A percentile compares a stretch with the other conserved stretches of the same genome.
Evolutionary conservation across 2,113 vertebrate species (phyloP).

Genomic region (Machaerirhynchus nigripectus): DNA sequence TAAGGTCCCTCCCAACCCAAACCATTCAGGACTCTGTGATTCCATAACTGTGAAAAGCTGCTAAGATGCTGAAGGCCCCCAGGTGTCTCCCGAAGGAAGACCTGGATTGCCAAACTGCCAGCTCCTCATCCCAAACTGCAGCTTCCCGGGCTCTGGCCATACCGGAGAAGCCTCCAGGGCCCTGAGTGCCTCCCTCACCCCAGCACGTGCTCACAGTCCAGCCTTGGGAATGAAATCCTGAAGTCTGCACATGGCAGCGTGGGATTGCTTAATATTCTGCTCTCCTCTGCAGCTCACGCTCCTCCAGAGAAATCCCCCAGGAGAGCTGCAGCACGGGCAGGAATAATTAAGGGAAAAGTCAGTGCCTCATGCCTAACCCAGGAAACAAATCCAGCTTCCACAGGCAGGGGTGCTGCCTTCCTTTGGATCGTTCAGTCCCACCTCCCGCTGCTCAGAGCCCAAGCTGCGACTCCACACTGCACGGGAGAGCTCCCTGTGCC

Average conservation of each 20-base stretch:
- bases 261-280: background rate
- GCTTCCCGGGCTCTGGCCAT: background rate
- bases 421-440: fast-evolving
- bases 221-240: background rate
- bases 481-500: background rate
- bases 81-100: background rate
- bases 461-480: background rate
- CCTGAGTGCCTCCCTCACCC: background rate
- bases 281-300: background rate
- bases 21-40: background rate
- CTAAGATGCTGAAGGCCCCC: background rate
- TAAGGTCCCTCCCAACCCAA: background rate
- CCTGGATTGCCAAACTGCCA: background rate
- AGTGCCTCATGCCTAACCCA: background rate
- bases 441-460: background rate
- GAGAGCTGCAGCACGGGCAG: background rate
- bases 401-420: background rate
- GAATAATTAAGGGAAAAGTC: background rate
- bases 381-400: background rate
- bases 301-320: background rate
- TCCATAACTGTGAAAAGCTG: background rate
- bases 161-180: background rate
- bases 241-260: fast-evolving
- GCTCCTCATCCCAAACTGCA: background rate
- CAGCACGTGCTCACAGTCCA: fast-evolving